Conservation (phyloP, 2,113 vertebrate genomes). For the Galemys pyrenaicus region DNA sequence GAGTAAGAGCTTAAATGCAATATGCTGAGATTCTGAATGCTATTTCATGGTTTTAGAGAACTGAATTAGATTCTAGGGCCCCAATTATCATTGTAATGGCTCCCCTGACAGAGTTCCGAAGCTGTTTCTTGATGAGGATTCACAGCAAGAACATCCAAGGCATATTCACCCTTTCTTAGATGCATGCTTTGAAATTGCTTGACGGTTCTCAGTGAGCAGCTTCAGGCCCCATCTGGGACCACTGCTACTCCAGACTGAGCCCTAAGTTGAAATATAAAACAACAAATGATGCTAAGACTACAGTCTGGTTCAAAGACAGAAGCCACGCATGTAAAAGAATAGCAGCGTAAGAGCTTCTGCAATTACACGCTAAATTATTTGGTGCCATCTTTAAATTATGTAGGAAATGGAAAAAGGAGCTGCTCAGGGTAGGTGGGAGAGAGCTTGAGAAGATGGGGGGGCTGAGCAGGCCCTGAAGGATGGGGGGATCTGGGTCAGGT, state of each 20-base stretch:
- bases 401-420: background rate
- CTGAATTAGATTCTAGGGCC: slow-evolving; percentile 10
- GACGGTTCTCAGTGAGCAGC: background rate
- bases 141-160: background rate
- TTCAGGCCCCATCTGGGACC: background rate
- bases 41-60: slow-evolving; percentile 9
- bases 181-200: accelerated
- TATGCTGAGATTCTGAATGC: background rate
- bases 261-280: background rate
- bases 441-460: background rate
- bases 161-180: background rate
- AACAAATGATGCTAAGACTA: background rate
- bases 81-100: background rate
- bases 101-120: background rate
- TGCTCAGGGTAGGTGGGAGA: accelerated
- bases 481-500: background rate
- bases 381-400: background rate
- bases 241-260: background rate
- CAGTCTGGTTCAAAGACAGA: background rate
- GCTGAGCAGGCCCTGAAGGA: background rate
- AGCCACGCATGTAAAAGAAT: accelerated
- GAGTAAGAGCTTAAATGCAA: background rate
- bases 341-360: background rate
- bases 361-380: background rate
- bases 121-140: background rate